These are phyloP conservation scores for Andrena chrysosceles DNA, from an alignment of 2,888 invertebrate genomes.

Conservation along the genomic window DNA sequence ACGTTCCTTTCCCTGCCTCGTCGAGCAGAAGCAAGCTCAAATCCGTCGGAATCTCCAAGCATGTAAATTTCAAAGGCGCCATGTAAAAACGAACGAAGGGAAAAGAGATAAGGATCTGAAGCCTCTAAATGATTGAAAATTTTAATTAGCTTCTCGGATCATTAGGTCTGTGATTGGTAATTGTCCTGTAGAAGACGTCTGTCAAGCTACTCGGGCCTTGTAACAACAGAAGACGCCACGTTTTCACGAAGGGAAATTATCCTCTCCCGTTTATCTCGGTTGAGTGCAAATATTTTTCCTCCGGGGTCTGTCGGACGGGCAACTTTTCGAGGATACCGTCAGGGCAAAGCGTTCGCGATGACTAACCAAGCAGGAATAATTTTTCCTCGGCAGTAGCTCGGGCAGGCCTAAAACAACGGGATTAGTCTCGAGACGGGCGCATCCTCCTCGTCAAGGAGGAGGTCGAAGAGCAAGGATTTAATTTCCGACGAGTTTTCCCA, in stretches of 20 bases:
- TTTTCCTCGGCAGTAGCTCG: constrained; percentile 50
- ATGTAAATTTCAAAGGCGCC: not conserved
- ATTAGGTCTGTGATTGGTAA: constrained; percentile 63
- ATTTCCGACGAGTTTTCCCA: constrained; percentile 77
- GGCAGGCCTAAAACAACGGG: constrained; percentile 72
- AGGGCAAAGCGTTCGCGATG: constrained; percentile 29
- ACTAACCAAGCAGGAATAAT: constrained; percentile 45
- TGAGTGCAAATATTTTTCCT: constrained; percentile 59
- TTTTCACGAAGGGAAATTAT: constrained; percentile 66
- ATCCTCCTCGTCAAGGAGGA: constrained; percentile 27
- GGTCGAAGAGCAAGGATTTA: constrained; percentile 73
- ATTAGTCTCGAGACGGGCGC: constrained; percentile 66
- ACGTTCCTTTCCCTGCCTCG: not conserved
- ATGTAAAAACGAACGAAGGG: not conserved
- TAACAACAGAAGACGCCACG: constrained; percentile 13
- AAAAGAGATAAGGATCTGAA: constrained; percentile 25
- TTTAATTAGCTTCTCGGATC: constrained; percentile 60
- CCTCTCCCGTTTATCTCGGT: constrained; percentile 76
- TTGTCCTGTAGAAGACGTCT: constrained; percentile 14
- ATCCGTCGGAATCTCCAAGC: not conserved
- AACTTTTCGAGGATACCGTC: constrained; percentile 59
- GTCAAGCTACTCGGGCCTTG: not conserved
- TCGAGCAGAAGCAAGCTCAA: constrained; percentile 12
- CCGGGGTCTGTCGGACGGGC: constrained; percentile 39
- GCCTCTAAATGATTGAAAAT: constrained; percentile 20